These are phyloP conservation scores for Scophthalmus maximus DNA, from an alignment of 2,113 vertebrate genomes.

Conservation along the genomic window DNA sequence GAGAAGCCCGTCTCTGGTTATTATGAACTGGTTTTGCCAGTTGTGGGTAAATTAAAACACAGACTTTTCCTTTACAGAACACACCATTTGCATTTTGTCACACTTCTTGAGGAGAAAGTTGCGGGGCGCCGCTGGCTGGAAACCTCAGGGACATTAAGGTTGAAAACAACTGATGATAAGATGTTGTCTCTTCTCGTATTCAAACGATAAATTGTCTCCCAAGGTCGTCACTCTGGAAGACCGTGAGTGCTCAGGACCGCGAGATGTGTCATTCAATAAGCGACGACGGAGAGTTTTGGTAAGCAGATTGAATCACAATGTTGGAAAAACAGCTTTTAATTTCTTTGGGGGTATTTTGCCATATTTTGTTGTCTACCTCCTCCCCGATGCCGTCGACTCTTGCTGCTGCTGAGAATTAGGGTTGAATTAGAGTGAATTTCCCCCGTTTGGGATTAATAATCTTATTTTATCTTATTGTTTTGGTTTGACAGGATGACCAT, in stretches of 20 bases:
- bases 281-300: slow-evolving; percentile 84
- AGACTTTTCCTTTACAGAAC: too few relatives aligned
- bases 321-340: too few relatives aligned
- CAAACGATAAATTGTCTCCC: background rate
- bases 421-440: too few relatives aligned
- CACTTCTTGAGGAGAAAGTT: background rate
- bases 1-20: background rate
- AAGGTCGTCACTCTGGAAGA: slow-evolving; percentile 75
- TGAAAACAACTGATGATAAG: background rate
- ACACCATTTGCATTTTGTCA: too few relatives aligned
- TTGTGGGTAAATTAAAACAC: too few relatives aligned
- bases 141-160: background rate
- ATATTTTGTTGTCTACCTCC: too few relatives aligned
- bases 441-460: too few relatives aligned
- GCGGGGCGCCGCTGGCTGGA: background rate
- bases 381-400: too few relatives aligned
- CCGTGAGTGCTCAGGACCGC: slow-evolving; percentile 61
- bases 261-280: slow-evolving; percentile 28
- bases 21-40: slow-evolving; percentile 4
- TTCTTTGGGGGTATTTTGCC: too few relatives aligned
- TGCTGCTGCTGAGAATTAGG: too few relatives aligned
- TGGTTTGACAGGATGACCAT: slow-evolving; percentile 73
- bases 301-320: background rate
- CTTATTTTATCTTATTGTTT: background rate
- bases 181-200: background rate